These are phyloP conservation scores for Zaprionus inermis DNA, from an alignment of 1,140 invertebrate species.

Conservation along the genomic window DNA sequence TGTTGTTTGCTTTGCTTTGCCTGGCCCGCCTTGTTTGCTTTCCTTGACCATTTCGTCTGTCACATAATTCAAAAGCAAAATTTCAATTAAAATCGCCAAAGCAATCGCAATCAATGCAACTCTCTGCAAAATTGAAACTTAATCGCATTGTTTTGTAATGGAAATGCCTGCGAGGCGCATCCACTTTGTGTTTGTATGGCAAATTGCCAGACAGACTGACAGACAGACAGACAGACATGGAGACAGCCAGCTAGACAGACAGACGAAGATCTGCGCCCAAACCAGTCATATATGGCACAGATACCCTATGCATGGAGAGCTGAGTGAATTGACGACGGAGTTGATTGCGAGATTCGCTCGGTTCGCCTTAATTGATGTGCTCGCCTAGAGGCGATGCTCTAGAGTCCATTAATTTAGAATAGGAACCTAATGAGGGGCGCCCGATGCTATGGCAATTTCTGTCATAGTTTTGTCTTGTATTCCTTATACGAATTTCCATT, in stretches of 20 bases:
- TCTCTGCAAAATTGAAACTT: slow-evolving; percentile 64
- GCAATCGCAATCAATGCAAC: slow-evolving; percentile 36
- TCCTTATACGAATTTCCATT: slow-evolving; percentile 17
- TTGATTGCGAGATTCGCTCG: slow-evolving; percentile 46
- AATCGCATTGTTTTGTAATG: slow-evolving; percentile 58
- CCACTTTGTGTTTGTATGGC: slow-evolving; percentile 6
- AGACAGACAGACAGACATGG: no score
- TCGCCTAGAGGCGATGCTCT: slow-evolving; percentile 44
- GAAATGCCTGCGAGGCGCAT: slow-evolving; percentile 43
- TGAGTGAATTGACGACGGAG: slow-evolving; percentile 2
- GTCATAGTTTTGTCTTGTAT: slow-evolving; percentile 17
- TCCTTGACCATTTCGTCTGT: slow-evolving; percentile 61
- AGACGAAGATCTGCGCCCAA: slow-evolving; percentile 18
- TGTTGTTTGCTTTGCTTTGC: slow-evolving; percentile 65
- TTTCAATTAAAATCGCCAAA: slow-evolving; percentile 60
- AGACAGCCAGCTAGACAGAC: slow-evolving; percentile 20
- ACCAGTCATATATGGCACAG: slow-evolving; percentile 1
- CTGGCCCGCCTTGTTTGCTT: slow-evolving; percentile 56
- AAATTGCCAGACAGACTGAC: slow-evolving; percentile 6
- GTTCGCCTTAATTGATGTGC: slow-evolving; percentile 66
- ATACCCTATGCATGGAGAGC: not conserved
- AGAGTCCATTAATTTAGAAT: slow-evolving; percentile 41
- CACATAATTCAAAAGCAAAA: slow-evolving; percentile 62
- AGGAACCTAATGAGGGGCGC: slow-evolving; percentile 49
- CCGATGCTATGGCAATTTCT: slow-evolving; percentile 25